Base-by-base conservation (phyloP, 1,140 invertebrate genomes). In the Oscheius sp. region DNA sequence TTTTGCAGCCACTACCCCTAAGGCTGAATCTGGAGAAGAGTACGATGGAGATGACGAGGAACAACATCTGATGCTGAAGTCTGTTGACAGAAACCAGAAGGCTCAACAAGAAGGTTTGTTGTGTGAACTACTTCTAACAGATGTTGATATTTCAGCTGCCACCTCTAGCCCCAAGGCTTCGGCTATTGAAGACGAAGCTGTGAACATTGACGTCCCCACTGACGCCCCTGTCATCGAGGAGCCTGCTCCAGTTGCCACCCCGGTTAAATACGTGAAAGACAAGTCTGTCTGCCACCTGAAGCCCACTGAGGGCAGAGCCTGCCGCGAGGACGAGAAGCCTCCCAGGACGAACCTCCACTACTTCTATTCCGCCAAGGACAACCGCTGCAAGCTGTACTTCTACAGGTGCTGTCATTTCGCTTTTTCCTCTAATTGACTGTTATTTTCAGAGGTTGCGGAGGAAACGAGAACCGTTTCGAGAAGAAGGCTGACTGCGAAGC, bases 401-500 rank as follows among this genome's bases (percentile, higher is more conserved):
- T 68, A 72, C 70, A 52, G 58, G 7, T n/a, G n/a, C n/a, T n/a
- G n/a, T n/a, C n/a, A n/a, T n/a, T n/a, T n/a, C n/a, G n/a, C n/a
- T n/a, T n/a, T n/a, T n/a, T n/a, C n/a, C n/a, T n/a, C n/a, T 20
- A 13, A 45, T 13, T 45, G 10, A 45, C 13, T 45, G 20, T 45
- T 20, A 13, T 45, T 20, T 55, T 55, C 52, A 89, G 0, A n/a
- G 76, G 76, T 31, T 78, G 76, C 45, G 74, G 74, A 18, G 76
- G 76, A 18, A 78, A 78, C 42, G 63, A 26, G 63, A 78, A 78
- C 55, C 74, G 76, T 28, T 78, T 78, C 67, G 74, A 73, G 28
- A 72, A 61, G 62, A 76, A 77, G 46, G 28, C 67, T 32, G 76
- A 78, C 20, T 78, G 76, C 32, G 76, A 76, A 35, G 61, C 75